phyloP scores from a whole-genome alignment of 2,113 vertebrate genomes.

The Burhinus oedicnemus region DNA sequence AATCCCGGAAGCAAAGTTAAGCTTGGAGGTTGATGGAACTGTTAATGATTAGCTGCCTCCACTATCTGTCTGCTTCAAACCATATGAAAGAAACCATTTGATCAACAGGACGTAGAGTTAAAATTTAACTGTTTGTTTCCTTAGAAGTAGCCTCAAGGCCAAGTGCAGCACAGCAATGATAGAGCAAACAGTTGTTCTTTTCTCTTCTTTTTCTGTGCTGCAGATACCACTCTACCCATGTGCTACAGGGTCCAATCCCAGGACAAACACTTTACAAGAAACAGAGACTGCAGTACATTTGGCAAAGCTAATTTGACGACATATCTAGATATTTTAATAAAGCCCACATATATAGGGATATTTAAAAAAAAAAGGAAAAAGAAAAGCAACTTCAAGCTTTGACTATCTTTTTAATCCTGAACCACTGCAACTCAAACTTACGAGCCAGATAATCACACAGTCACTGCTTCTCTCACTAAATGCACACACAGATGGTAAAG shows the following conservation, averaged over 20 bases:
- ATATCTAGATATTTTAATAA: not conserved
- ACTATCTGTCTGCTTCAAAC: not conserved
- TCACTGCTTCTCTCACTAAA: not conserved
- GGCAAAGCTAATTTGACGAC: not conserved
- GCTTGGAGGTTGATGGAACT: not conserved
- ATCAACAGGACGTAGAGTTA: slow-evolving; percentile 37
- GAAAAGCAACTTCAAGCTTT: not conserved
- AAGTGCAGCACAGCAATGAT: not conserved
- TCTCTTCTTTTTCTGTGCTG: not conserved
- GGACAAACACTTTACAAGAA: not conserved
- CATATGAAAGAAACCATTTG: not conserved
- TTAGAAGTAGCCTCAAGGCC: not conserved
- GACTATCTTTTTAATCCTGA: not conserved
- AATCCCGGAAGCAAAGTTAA: not conserved
- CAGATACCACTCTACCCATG: not conserved
- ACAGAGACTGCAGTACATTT: not conserved
- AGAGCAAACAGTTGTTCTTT: not conserved
- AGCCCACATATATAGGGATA: not conserved
- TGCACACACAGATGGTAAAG: not conserved
- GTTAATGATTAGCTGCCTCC: slow-evolving; percentile 19
- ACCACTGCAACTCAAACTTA: not conserved
- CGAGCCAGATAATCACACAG: not conserved
- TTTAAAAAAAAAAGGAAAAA: not conserved
- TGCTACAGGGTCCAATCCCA: not conserved
- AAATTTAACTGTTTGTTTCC: slow-evolving; percentile 11